Evolutionary conservation across 2,113 vertebrate genomes (phyloP).

Genomic region (Gymnarchus niloticus): DNA sequence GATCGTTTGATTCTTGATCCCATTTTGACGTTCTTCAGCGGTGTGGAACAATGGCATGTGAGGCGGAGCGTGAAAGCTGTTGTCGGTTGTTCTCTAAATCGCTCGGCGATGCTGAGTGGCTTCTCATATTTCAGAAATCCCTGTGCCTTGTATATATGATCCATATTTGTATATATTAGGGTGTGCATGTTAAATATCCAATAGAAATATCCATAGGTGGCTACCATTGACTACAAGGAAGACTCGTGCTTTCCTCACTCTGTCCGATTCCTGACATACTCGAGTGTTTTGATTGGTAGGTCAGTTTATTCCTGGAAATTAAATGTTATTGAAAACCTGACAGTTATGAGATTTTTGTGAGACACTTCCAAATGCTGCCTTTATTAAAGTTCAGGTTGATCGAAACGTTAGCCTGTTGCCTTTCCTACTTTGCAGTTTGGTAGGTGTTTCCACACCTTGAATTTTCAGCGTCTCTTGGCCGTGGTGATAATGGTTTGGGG

Average conservation of each 20-base stretch:
- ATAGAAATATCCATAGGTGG: neutral
- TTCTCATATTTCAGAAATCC: neutral
- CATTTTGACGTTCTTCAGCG: no score
- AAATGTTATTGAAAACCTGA: neutral
- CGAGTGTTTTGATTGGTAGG: neutral
- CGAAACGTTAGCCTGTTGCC: neutral
- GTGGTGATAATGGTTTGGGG: neutral
- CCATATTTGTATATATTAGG: neutral
- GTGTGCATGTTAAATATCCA: neutral
- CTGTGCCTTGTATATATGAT: neutral
- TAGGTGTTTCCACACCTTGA: neutral
- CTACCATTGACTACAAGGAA: neutral
- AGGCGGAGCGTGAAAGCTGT: no score
- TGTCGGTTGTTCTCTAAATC: neutral
- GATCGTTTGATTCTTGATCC: no score
- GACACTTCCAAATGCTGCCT: neutral
- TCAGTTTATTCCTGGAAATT: neutral
- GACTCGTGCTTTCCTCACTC: neutral
- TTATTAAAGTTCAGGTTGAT: neutral
- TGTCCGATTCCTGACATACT: neutral
- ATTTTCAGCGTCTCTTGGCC: neutral
- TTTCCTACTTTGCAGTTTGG: neutral
- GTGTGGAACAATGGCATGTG: no score
- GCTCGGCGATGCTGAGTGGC: neutral
- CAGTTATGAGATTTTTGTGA: neutral